Conservation (phyloP, 2,113 vertebrate genomes). For the Podarcis muralis region DNA sequence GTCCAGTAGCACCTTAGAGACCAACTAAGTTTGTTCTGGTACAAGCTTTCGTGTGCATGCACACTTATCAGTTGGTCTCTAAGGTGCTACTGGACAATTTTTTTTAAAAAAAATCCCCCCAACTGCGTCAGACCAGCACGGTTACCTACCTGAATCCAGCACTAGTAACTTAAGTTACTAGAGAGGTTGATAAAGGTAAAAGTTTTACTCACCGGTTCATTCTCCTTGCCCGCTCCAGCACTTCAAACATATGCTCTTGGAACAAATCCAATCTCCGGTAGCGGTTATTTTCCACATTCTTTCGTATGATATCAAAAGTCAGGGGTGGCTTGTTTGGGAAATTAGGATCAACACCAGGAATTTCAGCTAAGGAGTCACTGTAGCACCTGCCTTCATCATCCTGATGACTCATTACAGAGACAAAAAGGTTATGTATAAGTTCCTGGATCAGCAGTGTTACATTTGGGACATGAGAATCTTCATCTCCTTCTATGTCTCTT, state of each 20-base stretch:
- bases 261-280: conserved; percentile 95
- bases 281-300: conserved; percentile 90
- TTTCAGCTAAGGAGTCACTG: conserved; percentile 97
- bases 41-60: too few relatives aligned
- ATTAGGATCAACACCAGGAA: conserved; percentile 87
- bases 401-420: conserved; percentile 96
- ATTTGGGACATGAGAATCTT: conserved; percentile 93
- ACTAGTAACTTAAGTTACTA: not conserved
- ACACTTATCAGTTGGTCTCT: too few relatives aligned
- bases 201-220: conserved; percentile 87
- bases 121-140: not conserved
- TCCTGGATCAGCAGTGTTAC: conserved; percentile 95
- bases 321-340: conserved; percentile 86
- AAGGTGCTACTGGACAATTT: too few relatives aligned
- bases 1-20: too few relatives aligned
- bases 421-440: conserved; percentile 96
- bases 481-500: conserved; percentile 93
- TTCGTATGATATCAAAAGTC: conserved; percentile 95
- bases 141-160: not conserved
- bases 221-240: conserved; percentile 92
- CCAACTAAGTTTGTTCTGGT: too few relatives aligned
- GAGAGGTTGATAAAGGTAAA: not conserved
- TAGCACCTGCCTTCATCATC: conserved; percentile 99
- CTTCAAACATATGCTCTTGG: conserved; percentile 99
- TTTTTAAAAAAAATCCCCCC: too few relatives aligned